Evolutionary conservation across 2,113 vertebrate genomes (phyloP).

Genomic region (Strigops habroptila): DNA sequence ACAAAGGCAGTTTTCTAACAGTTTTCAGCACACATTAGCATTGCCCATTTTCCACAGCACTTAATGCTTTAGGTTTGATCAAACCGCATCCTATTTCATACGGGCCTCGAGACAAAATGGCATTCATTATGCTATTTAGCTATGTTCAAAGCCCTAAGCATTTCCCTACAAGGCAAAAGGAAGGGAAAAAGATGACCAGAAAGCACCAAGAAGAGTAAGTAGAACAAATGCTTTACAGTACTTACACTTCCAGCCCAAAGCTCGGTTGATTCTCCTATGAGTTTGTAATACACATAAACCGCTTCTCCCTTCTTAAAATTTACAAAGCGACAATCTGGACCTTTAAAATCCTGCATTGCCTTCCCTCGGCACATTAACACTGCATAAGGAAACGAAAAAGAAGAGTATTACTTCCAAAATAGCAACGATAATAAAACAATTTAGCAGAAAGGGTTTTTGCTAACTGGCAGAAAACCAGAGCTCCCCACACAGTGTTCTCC

Average conservation of each 20-base stretch:
- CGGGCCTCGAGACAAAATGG: not conserved
- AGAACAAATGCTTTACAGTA: constrained; percentile 45
- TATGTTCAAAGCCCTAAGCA: not conserved
- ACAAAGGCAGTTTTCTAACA: not conserved
- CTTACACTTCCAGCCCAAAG: constrained; percentile 96
- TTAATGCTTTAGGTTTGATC: not conserved
- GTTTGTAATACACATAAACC: constrained; percentile 92
- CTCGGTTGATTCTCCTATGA: constrained; percentile 81
- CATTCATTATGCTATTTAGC: not conserved
- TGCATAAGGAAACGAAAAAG: constrained; percentile 53
- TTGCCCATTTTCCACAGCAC: not conserved
- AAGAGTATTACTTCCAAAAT: not conserved
- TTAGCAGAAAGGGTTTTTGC: not conserved
- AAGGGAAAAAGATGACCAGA: not conserved
- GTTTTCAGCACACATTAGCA: not conserved
- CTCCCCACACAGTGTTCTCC: fast-evolving
- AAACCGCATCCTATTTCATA: not conserved
- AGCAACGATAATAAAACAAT: not conserved
- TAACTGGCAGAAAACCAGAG: not conserved
- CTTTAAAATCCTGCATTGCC: constrained; percentile 84
- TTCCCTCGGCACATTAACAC: constrained; percentile 91
- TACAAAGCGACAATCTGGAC: constrained; percentile 93
- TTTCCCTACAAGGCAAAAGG: not conserved
- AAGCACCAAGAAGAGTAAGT: not conserved
- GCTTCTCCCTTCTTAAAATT: constrained; percentile 90